These are phyloP conservation scores for Spialia ferax DNA, from an alignment of 2,888 invertebrate species.

Conservation along the genomic window DNA sequence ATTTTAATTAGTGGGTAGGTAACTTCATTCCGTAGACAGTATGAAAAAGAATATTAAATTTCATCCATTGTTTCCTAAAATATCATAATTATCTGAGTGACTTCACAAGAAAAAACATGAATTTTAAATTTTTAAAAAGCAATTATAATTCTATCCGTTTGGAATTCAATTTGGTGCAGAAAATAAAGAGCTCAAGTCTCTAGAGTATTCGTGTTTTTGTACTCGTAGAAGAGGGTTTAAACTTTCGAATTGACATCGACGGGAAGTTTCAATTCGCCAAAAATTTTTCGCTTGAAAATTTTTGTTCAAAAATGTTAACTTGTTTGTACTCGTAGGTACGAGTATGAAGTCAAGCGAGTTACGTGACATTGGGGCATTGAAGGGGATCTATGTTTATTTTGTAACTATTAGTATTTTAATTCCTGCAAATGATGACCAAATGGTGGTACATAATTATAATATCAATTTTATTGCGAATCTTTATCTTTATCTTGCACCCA, in stretches of 20 bases:
- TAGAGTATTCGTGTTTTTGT: background rate
- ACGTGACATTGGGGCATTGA: background rate
- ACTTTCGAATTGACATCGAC: constrained; percentile 1
- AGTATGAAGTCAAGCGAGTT: background rate
- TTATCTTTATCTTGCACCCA: too few relatives aligned
- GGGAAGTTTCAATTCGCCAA: background rate
- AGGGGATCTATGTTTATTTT: too few relatives aligned
- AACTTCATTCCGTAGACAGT: too few relatives aligned
- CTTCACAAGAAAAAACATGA: background rate
- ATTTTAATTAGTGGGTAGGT: too few relatives aligned
- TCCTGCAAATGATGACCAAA: too few relatives aligned
- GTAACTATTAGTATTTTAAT: too few relatives aligned
- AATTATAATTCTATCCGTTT: background rate
- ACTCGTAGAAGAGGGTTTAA: constrained; percentile 1
- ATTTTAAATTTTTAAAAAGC: background rate
- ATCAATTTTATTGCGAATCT: too few relatives aligned
- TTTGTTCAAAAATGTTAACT: background rate
- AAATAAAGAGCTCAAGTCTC: background rate
- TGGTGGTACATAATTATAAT: too few relatives aligned
- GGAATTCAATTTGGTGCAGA: background rate
- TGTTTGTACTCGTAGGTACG: background rate
- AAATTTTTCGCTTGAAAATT: background rate
- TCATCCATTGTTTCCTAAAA: background rate
- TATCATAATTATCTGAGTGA: background rate
- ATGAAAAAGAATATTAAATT: too few relatives aligned